Evolutionary conservation across 1,140 invertebrate genomes (phyloP), one percentile per base, ranked within the genome.

Genomic region (Drosophila melanogaster): DNA sequence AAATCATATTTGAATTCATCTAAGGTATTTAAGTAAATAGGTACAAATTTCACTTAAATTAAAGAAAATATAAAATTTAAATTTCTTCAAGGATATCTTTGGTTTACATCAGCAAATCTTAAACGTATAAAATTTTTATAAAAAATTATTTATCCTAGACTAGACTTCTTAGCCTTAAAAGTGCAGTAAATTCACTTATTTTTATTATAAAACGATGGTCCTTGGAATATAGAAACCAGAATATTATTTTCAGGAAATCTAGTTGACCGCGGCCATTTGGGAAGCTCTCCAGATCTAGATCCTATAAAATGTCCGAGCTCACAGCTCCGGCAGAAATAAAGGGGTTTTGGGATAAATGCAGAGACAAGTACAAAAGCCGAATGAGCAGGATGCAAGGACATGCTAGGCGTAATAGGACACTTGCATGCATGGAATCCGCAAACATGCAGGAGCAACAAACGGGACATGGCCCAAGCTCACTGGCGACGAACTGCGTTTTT

Each of bases 341-440:
- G n/a, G 58, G 35, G 37, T 38, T 17, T n/a, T 10, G 35, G 58
- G 24, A 26, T 57, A 70, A 54, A 71, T 38, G 33, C 17, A 59
- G 56, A 17, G 15, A 40, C 46, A 58, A 15, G 38, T 38, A n/a
- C 51, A 35, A 15, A 35, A 33, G 38, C 22, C 26, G 44, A 38
- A 11, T 47, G 12, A 26, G 37, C 64, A 53, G 64, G 64, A 66
- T 50, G 58, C 43, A 22, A 49, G 57, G 44, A 51, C 64, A 67
- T 67, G 58, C 58, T 12, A 67, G 58, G 22, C 43, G 57, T 35
- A 46, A 43, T 57, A 65, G 54, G 73, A 67, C 53, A 53, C 54
- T 59, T 17, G 49, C 22, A 57, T 40, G 65, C 41, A 77, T 19
- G 73, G 46, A 77, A 75, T 55, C 75, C 79, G 65, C 80, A 60